Conservation (phyloP, 2,113 vertebrate genomes). For the Damaliscus lunatus region DNA sequence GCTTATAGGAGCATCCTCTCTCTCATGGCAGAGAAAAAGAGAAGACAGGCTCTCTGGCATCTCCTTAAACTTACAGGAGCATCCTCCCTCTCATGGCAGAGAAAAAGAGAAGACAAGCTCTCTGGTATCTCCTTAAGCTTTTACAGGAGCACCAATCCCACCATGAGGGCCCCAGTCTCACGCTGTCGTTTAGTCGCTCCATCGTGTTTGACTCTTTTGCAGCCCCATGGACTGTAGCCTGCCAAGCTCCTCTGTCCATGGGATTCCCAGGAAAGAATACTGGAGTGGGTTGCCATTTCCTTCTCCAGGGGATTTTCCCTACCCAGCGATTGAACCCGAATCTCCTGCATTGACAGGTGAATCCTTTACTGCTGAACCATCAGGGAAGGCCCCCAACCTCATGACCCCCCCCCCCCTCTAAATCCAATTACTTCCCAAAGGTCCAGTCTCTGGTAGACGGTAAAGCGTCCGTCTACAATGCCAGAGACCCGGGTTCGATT, state of each 20-base stretch:
- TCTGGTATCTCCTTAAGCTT: background rate
- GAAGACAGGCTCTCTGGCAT: too few relatives aligned
- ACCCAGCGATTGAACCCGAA: background rate
- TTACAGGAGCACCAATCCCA: background rate
- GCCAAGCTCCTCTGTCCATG: background rate
- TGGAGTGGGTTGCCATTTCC: background rate
- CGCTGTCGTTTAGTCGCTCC: background rate
- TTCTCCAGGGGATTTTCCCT: background rate
- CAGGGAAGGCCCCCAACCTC: background rate
- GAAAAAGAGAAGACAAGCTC: background rate
- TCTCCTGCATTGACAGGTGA: background rate
- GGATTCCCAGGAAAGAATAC: background rate
- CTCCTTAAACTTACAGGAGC: too few relatives aligned
- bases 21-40: too few relatives aligned
- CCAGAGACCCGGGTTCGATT: fast-evolving
- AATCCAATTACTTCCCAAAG: background rate
- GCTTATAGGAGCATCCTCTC: background rate
- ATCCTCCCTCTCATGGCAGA: background rate
- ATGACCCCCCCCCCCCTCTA: background rate
- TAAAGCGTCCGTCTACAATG: too few relatives aligned
- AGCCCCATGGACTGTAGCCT: background rate
- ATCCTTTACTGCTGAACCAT: background rate
- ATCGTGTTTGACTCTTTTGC: background rate
- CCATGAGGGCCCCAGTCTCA: background rate
- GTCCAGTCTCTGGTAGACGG: background rate